Evolutionary conservation across 1,140 invertebrate genomes (phyloP).

Genomic region (Scylla paramamosain): DNA sequence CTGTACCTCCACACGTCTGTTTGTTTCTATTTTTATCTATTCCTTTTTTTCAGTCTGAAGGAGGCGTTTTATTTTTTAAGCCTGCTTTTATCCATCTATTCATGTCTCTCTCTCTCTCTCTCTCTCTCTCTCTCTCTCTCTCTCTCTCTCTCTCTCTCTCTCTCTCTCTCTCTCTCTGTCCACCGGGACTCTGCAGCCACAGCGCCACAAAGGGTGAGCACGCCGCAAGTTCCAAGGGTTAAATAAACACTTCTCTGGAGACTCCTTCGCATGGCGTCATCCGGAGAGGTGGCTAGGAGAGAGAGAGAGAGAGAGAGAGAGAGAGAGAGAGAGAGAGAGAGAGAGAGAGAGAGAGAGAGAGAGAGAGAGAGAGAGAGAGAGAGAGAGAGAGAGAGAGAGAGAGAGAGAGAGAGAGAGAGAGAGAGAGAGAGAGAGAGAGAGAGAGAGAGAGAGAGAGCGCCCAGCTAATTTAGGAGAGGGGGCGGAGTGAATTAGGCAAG

Average conservation of each 20-base stretch:
- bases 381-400: background rate
- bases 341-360: background rate
- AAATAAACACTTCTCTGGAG: background rate
- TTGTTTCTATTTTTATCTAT: no score
- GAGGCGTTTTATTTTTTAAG: no score
- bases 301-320: constrained; percentile 3
- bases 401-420: constrained; percentile 20
- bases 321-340: constrained; percentile 4
- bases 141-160: no score
- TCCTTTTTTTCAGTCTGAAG: no score
- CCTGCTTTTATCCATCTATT: no score
- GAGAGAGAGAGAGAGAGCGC: background rate
- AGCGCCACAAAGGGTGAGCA: background rate
- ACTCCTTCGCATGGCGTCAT: background rate
- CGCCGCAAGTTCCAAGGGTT: background rate
- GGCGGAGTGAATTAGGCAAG: background rate
- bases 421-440: background rate
- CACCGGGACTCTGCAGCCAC: no score
- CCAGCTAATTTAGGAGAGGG: background rate
- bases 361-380: background rate
- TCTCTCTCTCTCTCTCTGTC: no score
- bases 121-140: constrained; percentile 39
- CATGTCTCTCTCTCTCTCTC: constrained; percentile 24
- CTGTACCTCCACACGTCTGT: no score
- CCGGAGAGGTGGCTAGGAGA: background rate